Evolutionary conservation across 2,888 invertebrate genomes (phyloP), one percentile per base, ranked within the genome.

Genomic region (Synergus gifuensis): DNA sequence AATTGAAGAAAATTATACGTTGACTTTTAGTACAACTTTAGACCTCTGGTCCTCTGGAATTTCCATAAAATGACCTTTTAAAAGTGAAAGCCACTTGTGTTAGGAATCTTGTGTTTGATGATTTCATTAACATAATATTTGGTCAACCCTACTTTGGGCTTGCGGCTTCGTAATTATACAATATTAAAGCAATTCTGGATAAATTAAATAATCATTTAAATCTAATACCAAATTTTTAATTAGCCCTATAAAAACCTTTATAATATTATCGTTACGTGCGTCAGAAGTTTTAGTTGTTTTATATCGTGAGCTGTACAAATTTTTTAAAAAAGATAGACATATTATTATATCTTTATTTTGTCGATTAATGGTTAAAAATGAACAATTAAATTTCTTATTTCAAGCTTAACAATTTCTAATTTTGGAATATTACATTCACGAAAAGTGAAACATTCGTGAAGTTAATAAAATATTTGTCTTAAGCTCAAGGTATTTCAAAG

Each of bases 91-190:
- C 22, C 22, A 3, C 0, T 60, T 60, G 22, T 7, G 18, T 12
- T 44, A 0, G 11, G 36, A 49, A 73, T 36, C 49, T 73, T 36
- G 36, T 3, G 28, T 46, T 73, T 49, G 36, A 28, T 73, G 5
- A 12, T 67, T 28, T 69, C 54, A 36, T 54, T 54, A 36, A 16
- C 36, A 54, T 73, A 73, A 73, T 36, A 73, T 73, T 69, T 73
- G 46, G 73, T 49, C 12, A 36, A 73, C 11, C 54, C 9, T 73
- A 36, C 54, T 54, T 73, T 54, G n/a, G 46, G 16, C 22, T 60
- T 36, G 73, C 16, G 73, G 73, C 36, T 73, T 40, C 36, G 12
- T 73, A 54, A 73, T 22, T 22, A 22, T 22, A 1, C 22, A 0
- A 22, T 22, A 22, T 22, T 22, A 22, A 22, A 1, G 22, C 22